Percentiles rank a stretch among this genome's conserved stretches.
phyloP scores from a whole-genome alignment of 1,140 invertebrate genomes.

The Meteorus sp. region DNA sequence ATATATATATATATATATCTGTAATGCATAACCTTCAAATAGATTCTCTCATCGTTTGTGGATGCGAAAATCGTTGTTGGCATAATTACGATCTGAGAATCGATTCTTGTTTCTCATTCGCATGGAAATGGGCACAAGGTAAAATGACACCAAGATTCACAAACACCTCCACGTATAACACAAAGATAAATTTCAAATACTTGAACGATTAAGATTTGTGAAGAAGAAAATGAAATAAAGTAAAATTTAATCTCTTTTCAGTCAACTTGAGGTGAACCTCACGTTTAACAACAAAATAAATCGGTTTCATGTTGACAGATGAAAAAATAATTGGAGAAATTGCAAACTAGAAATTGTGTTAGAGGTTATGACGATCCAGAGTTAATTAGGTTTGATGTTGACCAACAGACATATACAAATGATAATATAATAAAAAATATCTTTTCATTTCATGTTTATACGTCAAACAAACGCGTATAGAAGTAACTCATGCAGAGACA shows the following conservation, averaged over 20 bases:
- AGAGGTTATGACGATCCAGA: not conserved
- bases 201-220: no score
- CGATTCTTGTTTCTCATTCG: no score
- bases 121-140: slow-evolving; percentile 27
- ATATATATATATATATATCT: no score
- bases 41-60: not conserved
- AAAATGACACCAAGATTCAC: slow-evolving; percentile 14
- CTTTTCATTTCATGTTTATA: no score
- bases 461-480: not conserved
- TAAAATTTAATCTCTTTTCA: no score
- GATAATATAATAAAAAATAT: no score
- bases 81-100: slow-evolving; percentile 1
- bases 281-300: not conserved
- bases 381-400: not conserved
- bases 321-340: not conserved
- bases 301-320: not conserved
- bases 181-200: not conserved
- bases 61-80: not conserved
- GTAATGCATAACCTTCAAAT: no score
- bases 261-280: no score
- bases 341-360: not conserved
- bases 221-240: no score
- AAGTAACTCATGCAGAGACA: slow-evolving; percentile 16
- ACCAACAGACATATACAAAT: not conserved
- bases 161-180: slow-evolving; percentile 2